phyloP scores from a whole-genome alignment of 1,140 invertebrate species.

The Zaprionus taronus region DNA sequence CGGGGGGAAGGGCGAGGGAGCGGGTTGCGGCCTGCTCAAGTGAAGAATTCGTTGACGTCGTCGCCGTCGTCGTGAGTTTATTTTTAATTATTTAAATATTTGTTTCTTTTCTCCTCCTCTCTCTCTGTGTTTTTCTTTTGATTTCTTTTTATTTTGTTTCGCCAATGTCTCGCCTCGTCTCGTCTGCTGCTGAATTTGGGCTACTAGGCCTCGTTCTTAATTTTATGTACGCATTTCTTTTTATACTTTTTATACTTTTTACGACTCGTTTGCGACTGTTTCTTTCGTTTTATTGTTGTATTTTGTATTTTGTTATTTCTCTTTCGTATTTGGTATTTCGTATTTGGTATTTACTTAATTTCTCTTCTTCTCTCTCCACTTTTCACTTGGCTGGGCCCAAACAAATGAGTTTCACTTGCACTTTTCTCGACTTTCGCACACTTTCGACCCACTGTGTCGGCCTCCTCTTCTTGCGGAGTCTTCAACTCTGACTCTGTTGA shows the following conservation, averaged over 20 bases:
- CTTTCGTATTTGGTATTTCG: neutral
- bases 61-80: slow-evolving; percentile 61
- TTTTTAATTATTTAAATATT: slow-evolving; percentile 80
- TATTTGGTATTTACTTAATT: slow-evolving; percentile 9
- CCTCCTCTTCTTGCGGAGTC: slow-evolving; percentile 4
- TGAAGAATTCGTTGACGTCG: slow-evolving; percentile 55
- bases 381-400: slow-evolving; percentile 34
- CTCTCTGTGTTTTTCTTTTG: slow-evolving; percentile 36
- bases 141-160: slow-evolving; percentile 40
- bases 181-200: slow-evolving; percentile 62
- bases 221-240: slow-evolving; percentile 53
- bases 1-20: slow-evolving; percentile 5
- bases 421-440: slow-evolving; percentile 44
- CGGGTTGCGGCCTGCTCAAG: slow-evolving; percentile 5
- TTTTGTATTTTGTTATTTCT: slow-evolving; percentile 18
- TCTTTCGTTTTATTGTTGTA: slow-evolving; percentile 14
- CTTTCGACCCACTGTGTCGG: slow-evolving; percentile 17
- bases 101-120: slow-evolving; percentile 25
- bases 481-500: slow-evolving; percentile 29
- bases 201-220: slow-evolving; percentile 79
- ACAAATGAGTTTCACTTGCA: slow-evolving; percentile 45
- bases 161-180: slow-evolving; percentile 56
- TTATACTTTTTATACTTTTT: slow-evolving; percentile 5
- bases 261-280: slow-evolving; percentile 8
- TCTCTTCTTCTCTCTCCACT: slow-evolving; percentile 13